phyloP scores from a whole-genome alignment of 2,113 vertebrate genomes.

The Empidonax traillii region DNA sequence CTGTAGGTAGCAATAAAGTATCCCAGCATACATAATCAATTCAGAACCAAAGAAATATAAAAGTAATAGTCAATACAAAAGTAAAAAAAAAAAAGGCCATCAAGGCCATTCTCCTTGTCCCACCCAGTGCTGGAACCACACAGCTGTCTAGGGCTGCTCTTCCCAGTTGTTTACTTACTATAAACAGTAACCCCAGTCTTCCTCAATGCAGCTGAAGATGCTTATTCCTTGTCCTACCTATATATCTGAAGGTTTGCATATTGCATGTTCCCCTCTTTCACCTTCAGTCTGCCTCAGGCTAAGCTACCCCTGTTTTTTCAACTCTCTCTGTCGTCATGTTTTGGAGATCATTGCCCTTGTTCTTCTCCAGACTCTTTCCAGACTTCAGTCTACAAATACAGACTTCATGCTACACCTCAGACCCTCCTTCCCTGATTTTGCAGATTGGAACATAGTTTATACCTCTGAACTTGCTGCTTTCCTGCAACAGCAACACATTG shows the following conservation, averaged over 20 bases:
- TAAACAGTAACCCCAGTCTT: background rate
- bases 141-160: background rate
- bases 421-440: background rate
- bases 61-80: background rate
- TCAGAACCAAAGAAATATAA: background rate
- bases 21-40: background rate
- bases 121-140: background rate
- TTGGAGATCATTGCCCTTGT: background rate
- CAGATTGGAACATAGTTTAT: background rate
- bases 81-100: background rate
- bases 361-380: background rate
- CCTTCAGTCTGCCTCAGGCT: background rate
- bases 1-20: background rate
- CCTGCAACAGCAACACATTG: background rate
- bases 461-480: background rate
- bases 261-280: background rate
- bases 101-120: background rate
- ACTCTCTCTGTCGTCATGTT: background rate
- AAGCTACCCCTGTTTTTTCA: background rate
- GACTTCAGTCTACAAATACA: background rate
- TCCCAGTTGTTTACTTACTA: background rate
- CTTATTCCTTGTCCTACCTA: background rate
- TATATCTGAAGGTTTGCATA: background rate
- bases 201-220: background rate
- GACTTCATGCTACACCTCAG: background rate